Conservation (phyloP, 2,113 vertebrate species). For the Pampusana beccarii region DNA sequence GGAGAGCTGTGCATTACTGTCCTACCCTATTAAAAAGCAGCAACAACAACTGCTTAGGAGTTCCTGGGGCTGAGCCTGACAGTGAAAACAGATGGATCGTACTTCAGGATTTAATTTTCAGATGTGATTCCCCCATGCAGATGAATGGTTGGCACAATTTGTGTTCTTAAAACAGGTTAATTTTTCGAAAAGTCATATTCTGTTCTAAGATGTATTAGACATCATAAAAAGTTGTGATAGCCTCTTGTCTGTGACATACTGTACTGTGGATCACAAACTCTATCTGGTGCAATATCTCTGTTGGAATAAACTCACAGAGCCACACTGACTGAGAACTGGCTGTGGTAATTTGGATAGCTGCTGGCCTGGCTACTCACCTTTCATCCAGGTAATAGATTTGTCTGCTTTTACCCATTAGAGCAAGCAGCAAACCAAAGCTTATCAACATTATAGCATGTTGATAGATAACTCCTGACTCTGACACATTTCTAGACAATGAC, state of each 20-base stretch:
- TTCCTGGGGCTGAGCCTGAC: conserved; percentile 50
- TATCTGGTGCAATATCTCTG: neutral
- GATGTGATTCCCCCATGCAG: conserved; percentile 42
- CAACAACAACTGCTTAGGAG: conserved; percentile 58
- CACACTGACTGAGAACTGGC: neutral
- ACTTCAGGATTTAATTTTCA: conserved; percentile 61
- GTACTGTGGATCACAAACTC: neutral
- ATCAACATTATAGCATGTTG: neutral
- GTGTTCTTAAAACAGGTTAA: conserved; percentile 29
- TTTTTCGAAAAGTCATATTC: conserved; percentile 20
- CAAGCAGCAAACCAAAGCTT: neutral
- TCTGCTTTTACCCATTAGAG: neutral
- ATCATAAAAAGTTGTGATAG: conserved; percentile 5
- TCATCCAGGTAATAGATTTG: neutral
- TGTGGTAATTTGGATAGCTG: neutral
- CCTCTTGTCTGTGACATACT: neutral
- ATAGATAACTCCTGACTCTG: neutral
- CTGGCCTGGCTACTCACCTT: neutral
- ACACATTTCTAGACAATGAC: neutral
- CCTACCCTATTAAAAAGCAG: conserved; percentile 36
- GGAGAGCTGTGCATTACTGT: conserved; percentile 42
- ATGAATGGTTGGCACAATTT: conserved; percentile 19
- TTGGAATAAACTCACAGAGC: neutral
- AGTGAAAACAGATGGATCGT: conserved; percentile 45
- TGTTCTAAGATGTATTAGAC: neutral